A percentile compares a stretch with the other conserved stretches of the same genome.
Evolutionary conservation across 2,888 invertebrate genomes (phyloP).

Genomic region (Myopa tessellatipennis): DNA sequence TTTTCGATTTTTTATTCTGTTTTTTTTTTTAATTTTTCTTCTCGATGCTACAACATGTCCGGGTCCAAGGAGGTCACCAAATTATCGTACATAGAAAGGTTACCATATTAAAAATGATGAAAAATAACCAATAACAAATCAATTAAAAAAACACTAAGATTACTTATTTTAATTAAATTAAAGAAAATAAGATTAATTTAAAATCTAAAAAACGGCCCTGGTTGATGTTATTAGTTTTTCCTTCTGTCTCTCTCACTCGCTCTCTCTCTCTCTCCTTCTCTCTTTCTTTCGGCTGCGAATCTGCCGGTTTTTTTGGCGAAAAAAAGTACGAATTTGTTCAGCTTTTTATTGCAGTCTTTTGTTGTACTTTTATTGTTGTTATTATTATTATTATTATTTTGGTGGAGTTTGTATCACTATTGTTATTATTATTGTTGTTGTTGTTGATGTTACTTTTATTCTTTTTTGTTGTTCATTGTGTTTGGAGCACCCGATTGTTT

Average conservation of each 20-base stretch:
- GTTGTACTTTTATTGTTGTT: slow-evolving; percentile 2
- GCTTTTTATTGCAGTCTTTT: background rate
- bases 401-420: too few species aligned
- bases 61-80: too few species aligned
- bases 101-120: too few species aligned
- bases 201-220: too few species aligned
- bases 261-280: background rate
- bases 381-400: slow-evolving; percentile 3
- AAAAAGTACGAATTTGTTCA: slow-evolving; percentile 9
- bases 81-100: too few species aligned
- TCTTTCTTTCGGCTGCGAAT: background rate
- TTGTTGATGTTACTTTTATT: background rate
- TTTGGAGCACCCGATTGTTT: background rate
- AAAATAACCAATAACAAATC: too few species aligned
- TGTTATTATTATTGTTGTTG: background rate
- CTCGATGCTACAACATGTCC: background rate
- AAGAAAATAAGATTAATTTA: too few species aligned
- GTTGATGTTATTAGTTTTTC: background rate
- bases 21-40: background rate
- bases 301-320: slow-evolving; percentile 9
- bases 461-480: background rate
- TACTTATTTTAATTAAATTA: too few species aligned
- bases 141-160: too few species aligned
- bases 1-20: background rate
- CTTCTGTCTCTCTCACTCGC: background rate